phyloP scores from a whole-genome alignment of 2,888 invertebrate species.

The Andrena hattorfiana region DNA sequence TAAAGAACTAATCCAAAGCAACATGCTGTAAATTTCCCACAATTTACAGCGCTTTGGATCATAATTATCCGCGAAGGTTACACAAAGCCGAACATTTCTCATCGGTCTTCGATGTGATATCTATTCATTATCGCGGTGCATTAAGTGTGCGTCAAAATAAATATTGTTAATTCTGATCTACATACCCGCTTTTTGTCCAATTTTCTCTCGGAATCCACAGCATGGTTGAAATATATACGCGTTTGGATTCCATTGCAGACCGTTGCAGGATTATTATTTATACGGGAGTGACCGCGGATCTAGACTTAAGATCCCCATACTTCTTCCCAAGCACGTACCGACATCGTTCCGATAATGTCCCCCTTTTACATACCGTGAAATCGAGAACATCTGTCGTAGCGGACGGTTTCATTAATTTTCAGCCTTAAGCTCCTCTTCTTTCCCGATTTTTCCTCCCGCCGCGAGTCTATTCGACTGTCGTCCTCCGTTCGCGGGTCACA shows the following conservation, averaged over 20 bases:
- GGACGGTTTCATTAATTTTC: conserved; percentile 52
- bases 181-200: neutral
- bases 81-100: neutral
- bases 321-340: conserved; percentile 42
- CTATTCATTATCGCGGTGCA: neutral
- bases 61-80: neutral
- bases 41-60: too few relatives aligned
- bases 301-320: conserved; percentile 37
- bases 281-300: conserved; percentile 33
- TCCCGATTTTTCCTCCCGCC: neutral
- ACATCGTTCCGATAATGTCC: conserved; percentile 48
- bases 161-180: conserved; percentile 19
- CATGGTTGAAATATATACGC: neutral
- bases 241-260: conserved; percentile 1
- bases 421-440: neutral
- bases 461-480: neutral
- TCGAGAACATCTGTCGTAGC: conserved; percentile 34
- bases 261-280: conserved; percentile 16
- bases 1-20: too few relatives aligned
- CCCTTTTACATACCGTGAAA: conserved; percentile 47
- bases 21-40: too few relatives aligned
- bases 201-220: neutral
- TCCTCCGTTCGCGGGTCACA: neutral
- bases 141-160: neutral
- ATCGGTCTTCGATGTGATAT: neutral